Conservation (phyloP, 2,888 invertebrate genomes). For the Hirtodrosophila trivittata region DNA sequence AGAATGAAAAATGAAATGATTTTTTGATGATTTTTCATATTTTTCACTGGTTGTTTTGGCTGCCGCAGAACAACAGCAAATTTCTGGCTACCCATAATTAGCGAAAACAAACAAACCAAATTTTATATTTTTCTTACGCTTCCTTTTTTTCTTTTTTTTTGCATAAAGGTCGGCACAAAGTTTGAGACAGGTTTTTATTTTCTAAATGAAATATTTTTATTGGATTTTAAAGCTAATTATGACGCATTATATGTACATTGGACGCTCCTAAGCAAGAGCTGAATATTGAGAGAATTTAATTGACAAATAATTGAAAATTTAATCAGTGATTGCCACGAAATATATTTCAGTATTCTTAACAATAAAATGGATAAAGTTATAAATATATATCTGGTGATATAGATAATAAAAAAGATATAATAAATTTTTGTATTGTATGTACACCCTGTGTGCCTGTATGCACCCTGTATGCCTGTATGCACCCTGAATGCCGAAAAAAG, state of each 20-base stretch:
- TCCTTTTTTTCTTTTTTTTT: constrained; percentile 4
- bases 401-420: too few species aligned
- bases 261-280: too few species aligned
- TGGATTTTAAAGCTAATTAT: constrained; percentile 47
- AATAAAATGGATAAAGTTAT: too few species aligned
- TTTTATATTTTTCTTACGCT: constrained; percentile 42
- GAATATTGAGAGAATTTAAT: too few species aligned
- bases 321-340: too few species aligned
- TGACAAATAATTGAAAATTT: too few species aligned
- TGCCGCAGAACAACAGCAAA: constrained; percentile 15
- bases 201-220: constrained; percentile 38
- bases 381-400: too few species aligned
- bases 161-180: constrained; percentile 18
- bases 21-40: constrained; percentile 61
- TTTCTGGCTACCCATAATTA: constrained; percentile 49
- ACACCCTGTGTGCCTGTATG: too few species aligned
- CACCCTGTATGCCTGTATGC: too few species aligned
- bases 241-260: constrained; percentile 9
- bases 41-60: constrained; percentile 9
- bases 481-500: too few species aligned
- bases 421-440: too few species aligned
- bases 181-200: constrained; percentile 13
- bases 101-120: constrained; percentile 54
- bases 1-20: constrained; percentile 61
- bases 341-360: too few species aligned